Percentiles rank a stretch among this genome's conserved stretches.
These are phyloP conservation scores for Choristoneura rosaceana DNA, from an alignment of 2,888 invertebrate species.

Conservation along the genomic window DNA sequence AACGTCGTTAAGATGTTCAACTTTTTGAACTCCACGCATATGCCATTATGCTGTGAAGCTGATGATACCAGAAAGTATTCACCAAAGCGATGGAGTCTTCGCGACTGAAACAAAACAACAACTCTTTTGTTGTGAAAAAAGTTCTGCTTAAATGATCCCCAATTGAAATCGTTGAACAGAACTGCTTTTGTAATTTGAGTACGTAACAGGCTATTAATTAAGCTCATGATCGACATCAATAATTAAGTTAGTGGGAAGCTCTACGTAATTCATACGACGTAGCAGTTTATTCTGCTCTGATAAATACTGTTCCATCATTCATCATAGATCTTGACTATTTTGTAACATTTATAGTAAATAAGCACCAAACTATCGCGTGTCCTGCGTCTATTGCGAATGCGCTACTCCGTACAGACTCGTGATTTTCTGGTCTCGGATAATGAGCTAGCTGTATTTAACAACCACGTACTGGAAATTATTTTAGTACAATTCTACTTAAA, in stretches of 20 bases:
- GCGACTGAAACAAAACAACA: too few relatives aligned
- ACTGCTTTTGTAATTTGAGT: neutral
- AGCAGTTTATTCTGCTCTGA: neutral
- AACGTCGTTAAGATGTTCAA: too few relatives aligned
- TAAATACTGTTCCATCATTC: neutral
- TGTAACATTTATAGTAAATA: conserved; percentile 21
- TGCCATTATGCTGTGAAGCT: too few relatives aligned
- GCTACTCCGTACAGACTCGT: conserved; percentile 39
- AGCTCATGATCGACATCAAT: neutral
- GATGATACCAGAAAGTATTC: too few relatives aligned
- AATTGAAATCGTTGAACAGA: neutral
- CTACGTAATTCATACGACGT: too few relatives aligned
- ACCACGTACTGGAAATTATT: conserved; percentile 37
- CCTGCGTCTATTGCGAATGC: conserved; percentile 33
- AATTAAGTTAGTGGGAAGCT: neutral
- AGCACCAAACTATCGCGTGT: conserved; percentile 39
- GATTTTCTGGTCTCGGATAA: conserved; percentile 40
- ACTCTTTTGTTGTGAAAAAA: neutral
- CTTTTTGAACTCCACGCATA: too few relatives aligned
- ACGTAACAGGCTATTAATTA: neutral
- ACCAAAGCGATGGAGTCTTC: too few relatives aligned
- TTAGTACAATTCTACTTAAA: conserved; percentile 31
- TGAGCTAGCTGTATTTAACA: conserved; percentile 43
- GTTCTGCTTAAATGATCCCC: neutral
- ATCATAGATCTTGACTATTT: neutral